These are phyloP conservation scores for Coboldia fuscipes DNA, from an alignment of 1,140 invertebrate genomes.

Conservation along the genomic window DNA sequence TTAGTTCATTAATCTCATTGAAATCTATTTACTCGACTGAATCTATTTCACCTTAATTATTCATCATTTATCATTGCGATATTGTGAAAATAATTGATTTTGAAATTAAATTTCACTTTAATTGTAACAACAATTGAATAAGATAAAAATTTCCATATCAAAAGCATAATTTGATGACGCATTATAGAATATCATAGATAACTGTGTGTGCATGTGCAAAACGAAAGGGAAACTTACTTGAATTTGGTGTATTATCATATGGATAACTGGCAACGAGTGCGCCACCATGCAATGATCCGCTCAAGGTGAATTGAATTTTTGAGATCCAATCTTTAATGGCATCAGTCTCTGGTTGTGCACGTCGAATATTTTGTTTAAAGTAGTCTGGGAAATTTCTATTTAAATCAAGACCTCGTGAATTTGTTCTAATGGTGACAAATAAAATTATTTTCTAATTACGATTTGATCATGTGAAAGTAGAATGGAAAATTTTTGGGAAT, in stretches of 20 bases:
- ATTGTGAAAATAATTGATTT: no score
- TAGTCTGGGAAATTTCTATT: slow-evolving; percentile 88
- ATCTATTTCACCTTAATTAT: no score
- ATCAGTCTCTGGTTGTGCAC: slow-evolving; percentile 76
- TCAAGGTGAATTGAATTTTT: slow-evolving; percentile 79
- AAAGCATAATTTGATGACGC: no score
- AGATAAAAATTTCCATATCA: no score
- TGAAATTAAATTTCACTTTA: no score
- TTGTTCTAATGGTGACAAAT: slow-evolving; percentile 36
- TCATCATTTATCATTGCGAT: no score
- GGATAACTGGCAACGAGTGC: slow-evolving; percentile 83
- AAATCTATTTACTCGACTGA: no score
- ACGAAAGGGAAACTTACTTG: slow-evolving; percentile 47
- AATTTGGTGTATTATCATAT: slow-evolving; percentile 77
- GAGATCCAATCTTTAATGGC: slow-evolving; percentile 87
- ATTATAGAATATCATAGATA: neutral
- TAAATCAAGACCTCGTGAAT: slow-evolving; percentile 67
- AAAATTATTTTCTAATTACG: no score
- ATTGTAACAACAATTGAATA: no score
- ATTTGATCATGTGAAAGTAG: neutral
- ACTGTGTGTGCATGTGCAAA: neutral
- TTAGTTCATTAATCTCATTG: no score
- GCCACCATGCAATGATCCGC: slow-evolving; percentile 77
- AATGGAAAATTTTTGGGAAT: slow-evolving; percentile 3
- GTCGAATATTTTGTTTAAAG: slow-evolving; percentile 71